Conservation (phyloP, 2,888 invertebrate species). For the Calameuta pallipes region DNA sequence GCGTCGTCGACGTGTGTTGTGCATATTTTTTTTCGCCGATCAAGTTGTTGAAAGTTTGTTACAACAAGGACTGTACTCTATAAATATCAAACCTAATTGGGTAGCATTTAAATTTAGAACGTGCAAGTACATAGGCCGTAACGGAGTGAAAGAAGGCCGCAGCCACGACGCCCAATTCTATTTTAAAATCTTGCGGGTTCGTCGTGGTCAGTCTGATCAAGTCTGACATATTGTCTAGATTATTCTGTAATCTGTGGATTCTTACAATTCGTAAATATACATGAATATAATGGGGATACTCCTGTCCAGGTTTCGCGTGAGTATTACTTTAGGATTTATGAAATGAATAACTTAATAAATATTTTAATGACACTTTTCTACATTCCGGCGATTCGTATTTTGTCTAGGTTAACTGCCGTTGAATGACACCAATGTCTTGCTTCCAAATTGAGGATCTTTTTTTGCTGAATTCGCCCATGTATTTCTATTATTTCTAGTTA, state of each 20-base stretch:
- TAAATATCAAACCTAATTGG: constrained; percentile 38
- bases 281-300: constrained; percentile 49
- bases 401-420: not conserved
- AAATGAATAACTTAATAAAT: not conserved
- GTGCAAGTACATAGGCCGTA: constrained; percentile 15
- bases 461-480: not conserved
- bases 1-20: not conserved
- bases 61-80: constrained; percentile 30
- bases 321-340: constrained; percentile 27
- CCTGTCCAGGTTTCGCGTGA: constrained; percentile 57
- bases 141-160: not conserved
- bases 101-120: constrained; percentile 52
- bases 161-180: constrained; percentile 30
- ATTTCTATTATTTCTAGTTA: not conserved
- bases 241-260: not conserved
- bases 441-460: not conserved
- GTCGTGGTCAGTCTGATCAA: not conserved
- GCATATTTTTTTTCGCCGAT: not conserved
- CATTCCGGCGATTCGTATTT: not conserved
- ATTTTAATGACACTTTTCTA: not conserved
- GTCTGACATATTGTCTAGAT: not conserved
- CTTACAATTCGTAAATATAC: not conserved
- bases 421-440: not conserved
- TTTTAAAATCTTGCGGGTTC: constrained; percentile 32
- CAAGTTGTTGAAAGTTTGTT: not conserved